phyloP scores from a whole-genome alignment of 2,888 invertebrate genomes.

The Xanthorhoe designata region DNA sequence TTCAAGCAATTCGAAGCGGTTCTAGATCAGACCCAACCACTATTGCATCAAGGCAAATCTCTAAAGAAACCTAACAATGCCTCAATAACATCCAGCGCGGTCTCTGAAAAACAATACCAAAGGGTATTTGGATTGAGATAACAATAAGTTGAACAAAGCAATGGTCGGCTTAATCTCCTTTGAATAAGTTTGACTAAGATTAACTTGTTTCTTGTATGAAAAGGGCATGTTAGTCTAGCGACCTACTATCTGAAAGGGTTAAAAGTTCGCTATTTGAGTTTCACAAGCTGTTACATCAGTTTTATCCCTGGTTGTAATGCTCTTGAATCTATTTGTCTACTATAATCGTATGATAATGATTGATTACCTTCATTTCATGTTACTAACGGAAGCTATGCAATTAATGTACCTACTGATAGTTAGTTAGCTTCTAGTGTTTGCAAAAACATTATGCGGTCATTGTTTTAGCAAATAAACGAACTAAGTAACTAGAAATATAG shows the following conservation, averaged over 20 bases:
- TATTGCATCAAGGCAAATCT: constrained; percentile 23
- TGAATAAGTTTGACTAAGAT: constrained; percentile 32
- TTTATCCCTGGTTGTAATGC: constrained; percentile 12
- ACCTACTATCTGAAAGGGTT: background rate
- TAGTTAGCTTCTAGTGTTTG: constrained; percentile 8
- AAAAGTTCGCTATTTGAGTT: background rate
- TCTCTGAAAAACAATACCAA: constrained; percentile 25
- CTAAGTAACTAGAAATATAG: constrained; percentile 22
- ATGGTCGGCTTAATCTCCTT: constrained; percentile 28
- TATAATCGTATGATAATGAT: constrained; percentile 18
- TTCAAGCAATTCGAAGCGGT: constrained; percentile 54
- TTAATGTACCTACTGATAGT: constrained; percentile 4
- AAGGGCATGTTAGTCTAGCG: constrained; percentile 21
- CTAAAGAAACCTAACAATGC: constrained; percentile 19
- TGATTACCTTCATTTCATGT: background rate
- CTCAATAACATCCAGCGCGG: constrained; percentile 7
- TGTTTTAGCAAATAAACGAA: constrained; percentile 28
- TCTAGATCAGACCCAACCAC: background rate
- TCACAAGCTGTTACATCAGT: constrained; percentile 18
- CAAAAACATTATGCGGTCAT: constrained; percentile 16
- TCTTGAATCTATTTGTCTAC: constrained; percentile 24
- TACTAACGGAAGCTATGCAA: background rate
- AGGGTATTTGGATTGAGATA: constrained; percentile 14
- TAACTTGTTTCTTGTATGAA: constrained; percentile 25
- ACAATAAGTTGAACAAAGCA: constrained; percentile 13